Conservation (phyloP, 2,797 vertebrate species). For the Eospalax fontanierii region DNA sequence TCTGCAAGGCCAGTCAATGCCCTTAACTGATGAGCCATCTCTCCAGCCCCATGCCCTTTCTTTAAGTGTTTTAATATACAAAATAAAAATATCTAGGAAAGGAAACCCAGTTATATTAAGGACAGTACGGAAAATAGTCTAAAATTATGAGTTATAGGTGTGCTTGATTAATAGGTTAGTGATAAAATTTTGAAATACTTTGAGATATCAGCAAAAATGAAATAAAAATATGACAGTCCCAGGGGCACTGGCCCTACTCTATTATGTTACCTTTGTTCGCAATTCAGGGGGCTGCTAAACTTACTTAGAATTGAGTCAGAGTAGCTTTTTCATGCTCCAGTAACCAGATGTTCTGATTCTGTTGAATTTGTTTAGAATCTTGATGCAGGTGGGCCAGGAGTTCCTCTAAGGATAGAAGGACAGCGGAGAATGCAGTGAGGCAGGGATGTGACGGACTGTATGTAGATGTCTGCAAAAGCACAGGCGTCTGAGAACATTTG, state of each 20-base stretch:
- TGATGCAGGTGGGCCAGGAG: not conserved
- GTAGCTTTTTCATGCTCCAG: not conserved
- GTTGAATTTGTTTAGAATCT: slow-evolving; percentile 24
- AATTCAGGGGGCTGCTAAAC: slow-evolving; percentile 41
- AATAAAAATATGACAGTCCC: not conserved
- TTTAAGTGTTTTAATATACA: slow-evolving; percentile 20
- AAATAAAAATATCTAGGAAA: slow-evolving; percentile 72
- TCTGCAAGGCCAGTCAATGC: too few species aligned
- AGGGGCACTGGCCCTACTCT: slow-evolving; percentile 1
- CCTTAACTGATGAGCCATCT: too few species aligned
- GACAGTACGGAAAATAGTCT: slow-evolving; percentile 5
- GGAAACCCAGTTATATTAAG: slow-evolving; percentile 45
- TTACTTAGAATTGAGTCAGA: slow-evolving; percentile 57
- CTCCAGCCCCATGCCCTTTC: not conserved
- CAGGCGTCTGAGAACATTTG: not conserved
- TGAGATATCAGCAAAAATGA: slow-evolving; percentile 4
- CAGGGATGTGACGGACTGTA: not conserved
- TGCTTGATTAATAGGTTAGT: slow-evolving; percentile 15
- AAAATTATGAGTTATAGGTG: slow-evolving; percentile 43
- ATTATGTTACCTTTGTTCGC: slow-evolving; percentile 12
- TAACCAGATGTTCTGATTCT: slow-evolving; percentile 4
- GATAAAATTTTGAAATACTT: slow-evolving; percentile 54
- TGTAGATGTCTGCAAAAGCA: not conserved
- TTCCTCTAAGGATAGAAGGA: not conserved
- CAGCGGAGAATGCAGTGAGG: not conserved